Base-by-base conservation (phyloP, 1,140 invertebrate species). In the Tetragonula clypearis region DNA sequence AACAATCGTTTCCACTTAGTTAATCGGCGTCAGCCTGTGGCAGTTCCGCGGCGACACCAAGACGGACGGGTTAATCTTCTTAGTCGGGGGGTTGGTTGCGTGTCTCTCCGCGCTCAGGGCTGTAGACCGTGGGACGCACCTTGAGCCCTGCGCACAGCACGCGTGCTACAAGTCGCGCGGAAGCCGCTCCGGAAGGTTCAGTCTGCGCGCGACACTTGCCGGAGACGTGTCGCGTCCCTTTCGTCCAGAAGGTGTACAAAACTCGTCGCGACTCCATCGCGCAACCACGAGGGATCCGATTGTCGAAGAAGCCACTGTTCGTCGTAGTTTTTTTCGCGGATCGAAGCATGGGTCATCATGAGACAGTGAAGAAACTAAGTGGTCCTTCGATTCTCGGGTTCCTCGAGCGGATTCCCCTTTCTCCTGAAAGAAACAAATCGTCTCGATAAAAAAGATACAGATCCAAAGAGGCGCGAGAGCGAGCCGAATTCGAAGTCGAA, bases 171-270 rank as follows among this genome's bases (percentile, higher is more conserved):
- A 87, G 60, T 68, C 79, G 87, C 77, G 77, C 41, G 86, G 84
- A 58, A 86, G 80, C 71, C 68, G 81, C 60, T 73, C 17, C 69
- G 82, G 30, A 62, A 75, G 77, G 72, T 72, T 80, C 88, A 92
- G 92, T 92, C 90, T 86, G 74, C 88, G 91, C 92, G 91, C 91
- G 92, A 84, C 91, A 85, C 87, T 85, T 85, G 89, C 80, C 77
- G 84, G 87, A 87, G 83, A 85, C 80, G 85, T 84, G 87, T 92
- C 91, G 88, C 68, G 88, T 66, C 55, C 66, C 19, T 49, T 58
- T 35, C 14, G 12, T 12, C 41, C 2, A 17, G 15, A 49, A 84
- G 66, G 60, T n/a, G 68, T 55, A 75, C 78, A 49, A 49, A 35
- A 49, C 56, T 56, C 41, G 49, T 53, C 30, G 55, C 65, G 58